Conservation (phyloP, 92 coral and sea anemone species). For the Phenganax stokvisi region DNA sequence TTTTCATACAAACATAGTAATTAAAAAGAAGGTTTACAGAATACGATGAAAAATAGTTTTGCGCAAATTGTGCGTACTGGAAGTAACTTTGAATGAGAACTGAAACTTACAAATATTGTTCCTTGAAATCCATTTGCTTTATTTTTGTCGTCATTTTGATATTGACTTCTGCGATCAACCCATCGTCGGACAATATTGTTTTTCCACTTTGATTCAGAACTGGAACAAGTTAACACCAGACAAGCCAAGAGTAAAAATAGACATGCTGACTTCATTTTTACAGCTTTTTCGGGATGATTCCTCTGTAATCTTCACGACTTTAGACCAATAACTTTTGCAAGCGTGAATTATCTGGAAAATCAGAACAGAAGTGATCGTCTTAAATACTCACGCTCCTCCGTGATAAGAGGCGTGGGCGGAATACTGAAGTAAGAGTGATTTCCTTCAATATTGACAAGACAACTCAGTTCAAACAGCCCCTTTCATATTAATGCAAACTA, state of each 20-base stretch:
- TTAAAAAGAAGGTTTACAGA: background rate
- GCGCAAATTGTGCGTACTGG: background rate
- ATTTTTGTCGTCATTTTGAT: background rate
- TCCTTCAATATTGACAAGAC: background rate
- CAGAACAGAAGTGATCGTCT: background rate
- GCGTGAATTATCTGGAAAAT: background rate
- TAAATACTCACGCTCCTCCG: background rate
- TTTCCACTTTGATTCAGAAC: background rate
- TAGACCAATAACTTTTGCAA: background rate
- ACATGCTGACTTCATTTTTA: background rate
- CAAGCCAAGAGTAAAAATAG: background rate
- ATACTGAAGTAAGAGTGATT: background rate
- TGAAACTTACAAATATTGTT: constrained; percentile 13
- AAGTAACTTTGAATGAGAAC: background rate
- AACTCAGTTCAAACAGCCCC: background rate
- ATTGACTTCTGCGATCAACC: background rate
- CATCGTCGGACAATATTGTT: too few species aligned
- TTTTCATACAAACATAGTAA: background rate
- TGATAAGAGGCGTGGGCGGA: constrained; percentile 9
- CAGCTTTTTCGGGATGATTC: background rate
- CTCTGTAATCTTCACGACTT: background rate
- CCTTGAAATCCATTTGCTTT: background rate
- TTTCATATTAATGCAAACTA: background rate
- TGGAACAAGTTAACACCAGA: background rate
- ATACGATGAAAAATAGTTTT: background rate